Evolutionary conservation across 2,113 vertebrate genomes (phyloP).

Genomic region (Coturnix japonica): DNA sequence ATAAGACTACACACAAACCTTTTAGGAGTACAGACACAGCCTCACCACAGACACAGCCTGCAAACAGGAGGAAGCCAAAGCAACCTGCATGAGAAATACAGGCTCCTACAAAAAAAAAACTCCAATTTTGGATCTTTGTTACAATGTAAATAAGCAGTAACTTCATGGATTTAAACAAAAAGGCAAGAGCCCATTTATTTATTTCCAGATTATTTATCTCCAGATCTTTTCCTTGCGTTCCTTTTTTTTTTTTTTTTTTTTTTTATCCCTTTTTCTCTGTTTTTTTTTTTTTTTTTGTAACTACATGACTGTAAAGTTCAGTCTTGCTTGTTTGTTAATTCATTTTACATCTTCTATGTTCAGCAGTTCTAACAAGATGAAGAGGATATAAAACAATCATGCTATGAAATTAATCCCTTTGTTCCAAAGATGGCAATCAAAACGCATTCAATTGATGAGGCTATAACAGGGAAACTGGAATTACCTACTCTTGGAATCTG

Average conservation of each 20-base stretch:
- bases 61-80: background rate
- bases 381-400: background rate
- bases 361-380: background rate
- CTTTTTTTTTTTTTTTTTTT: no score
- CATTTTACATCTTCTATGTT: background rate
- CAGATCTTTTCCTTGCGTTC: background rate
- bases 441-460: background rate
- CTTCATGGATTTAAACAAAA: background rate
- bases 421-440: slow-evolving; percentile 14
- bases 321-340: background rate
- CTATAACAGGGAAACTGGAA: background rate
- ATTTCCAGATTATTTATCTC: no score
- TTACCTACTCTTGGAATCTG: background rate
- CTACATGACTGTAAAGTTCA: background rate
- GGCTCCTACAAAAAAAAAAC: background rate
- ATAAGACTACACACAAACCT: rapidly evolving
- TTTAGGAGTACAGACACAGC: rapidly evolving
- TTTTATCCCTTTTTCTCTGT: no score
- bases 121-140: background rate
- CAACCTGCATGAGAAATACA: background rate
- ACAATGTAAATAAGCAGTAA: background rate
- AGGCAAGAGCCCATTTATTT: background rate
- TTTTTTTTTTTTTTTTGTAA: no score
- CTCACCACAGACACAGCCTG: rapidly evolving
- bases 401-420: slow-evolving; percentile 17